Evolutionary conservation across 2,113 vertebrate species (phyloP), one percentile per base, ranked within the genome.

Genomic region (Brachypteracias leptosomus): DNA sequence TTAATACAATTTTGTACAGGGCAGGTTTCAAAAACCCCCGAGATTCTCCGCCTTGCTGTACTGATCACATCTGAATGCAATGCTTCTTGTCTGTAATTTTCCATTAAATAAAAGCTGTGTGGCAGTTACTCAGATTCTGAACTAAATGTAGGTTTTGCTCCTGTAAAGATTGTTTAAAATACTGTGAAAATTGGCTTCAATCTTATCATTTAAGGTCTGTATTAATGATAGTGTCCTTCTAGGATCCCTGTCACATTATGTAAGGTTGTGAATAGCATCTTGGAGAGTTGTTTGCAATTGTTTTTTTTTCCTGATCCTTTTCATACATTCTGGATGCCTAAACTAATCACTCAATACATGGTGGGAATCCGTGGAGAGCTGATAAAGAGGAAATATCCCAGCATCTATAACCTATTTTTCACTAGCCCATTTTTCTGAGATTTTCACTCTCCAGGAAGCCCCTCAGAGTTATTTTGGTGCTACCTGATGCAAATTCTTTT

Each of bases 1-100:
- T 94, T 79, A 65, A 94, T 68, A 22, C 80, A 78, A 75, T 95
- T 94, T 89, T 90, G 42, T 35, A 24, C 72, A 67, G 51, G 68
- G 49, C 13, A 63, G 49, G 73, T 85, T 25, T 89, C 44, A 68
- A 46, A 77, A 71, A 57, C 6, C 28, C 19, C 62, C 22, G 59
- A 70, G 42, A 47, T 38, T 81, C 71, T 73, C 1, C 1, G 2
- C 36, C 77, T 89, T 36, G 3, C 79, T 61, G 2, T 22, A 11
- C 84, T 85, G 63, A 66, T 88, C 29, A 7, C 74, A 70, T 61
- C 17, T 21, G 33, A 90, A 84, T 63, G 42, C 68, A 55, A 63
- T 44, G 47, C 59, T 63, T 16, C 71, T 52, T 65, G 42, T 40
- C 86, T 95, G 57, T 80, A 67, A 93, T 92, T 93, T 92, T 77